Conservation (phyloP, 2,113 vertebrate genomes). For the Micronycteris hirsuta region DNA sequence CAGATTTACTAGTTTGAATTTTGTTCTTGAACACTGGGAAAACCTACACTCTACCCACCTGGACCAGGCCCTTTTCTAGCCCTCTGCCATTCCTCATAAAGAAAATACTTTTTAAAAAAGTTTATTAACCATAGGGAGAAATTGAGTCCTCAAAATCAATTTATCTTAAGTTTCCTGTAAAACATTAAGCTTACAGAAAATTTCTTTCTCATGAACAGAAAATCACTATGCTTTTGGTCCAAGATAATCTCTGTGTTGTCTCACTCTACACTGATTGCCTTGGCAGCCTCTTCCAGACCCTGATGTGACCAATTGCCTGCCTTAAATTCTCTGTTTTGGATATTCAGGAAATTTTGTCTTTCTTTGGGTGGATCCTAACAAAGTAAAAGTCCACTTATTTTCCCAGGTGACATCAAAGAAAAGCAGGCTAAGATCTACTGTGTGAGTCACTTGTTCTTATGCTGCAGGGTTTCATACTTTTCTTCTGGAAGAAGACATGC, state of each 20-base stretch:
- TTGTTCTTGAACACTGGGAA: background rate
- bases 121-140: slow-evolving; percentile 55
- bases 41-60: background rate
- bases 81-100: background rate
- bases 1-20: background rate
- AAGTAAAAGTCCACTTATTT: background rate
- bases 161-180: slow-evolving; percentile 39
- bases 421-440: background rate
- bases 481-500: background rate
- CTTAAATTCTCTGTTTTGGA: background rate
- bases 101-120: slow-evolving; percentile 16
- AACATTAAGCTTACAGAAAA: slow-evolving; percentile 65
- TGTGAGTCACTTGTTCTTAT: background rate
- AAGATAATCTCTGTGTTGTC: slow-evolving; percentile 67
- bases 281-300: background rate
- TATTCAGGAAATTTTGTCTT: background rate
- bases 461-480: background rate
- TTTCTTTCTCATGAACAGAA: slow-evolving; percentile 71
- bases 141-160: slow-evolving; percentile 49
- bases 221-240: slow-evolving; percentile 90
- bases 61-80: background rate
- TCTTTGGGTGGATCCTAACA: background rate
- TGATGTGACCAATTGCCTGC: background rate
- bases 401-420: background rate
- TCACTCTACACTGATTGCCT: background rate